phyloP scores from a whole-genome alignment of 2,888 invertebrate genomes.

The Glyphotaelius pellucidus region DNA sequence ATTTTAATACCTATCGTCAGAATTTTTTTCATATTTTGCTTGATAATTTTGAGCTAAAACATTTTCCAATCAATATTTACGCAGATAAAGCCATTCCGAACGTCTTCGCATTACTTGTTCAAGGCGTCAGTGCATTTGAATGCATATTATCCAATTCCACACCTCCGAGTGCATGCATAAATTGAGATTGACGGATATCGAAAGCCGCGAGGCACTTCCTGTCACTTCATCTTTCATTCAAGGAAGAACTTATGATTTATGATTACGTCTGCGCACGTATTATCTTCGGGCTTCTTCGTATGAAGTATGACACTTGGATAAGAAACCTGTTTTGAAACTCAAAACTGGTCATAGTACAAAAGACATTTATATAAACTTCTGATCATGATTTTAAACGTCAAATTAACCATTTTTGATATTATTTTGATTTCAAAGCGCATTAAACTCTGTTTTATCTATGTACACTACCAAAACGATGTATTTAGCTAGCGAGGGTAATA shows the following conservation, averaged over 20 bases:
- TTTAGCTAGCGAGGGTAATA: not conserved
- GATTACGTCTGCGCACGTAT: slow-evolving; percentile 30
- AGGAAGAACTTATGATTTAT: slow-evolving; percentile 6
- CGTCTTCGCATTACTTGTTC: not conserved
- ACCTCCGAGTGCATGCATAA: slow-evolving; percentile 3
- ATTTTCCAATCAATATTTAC: not conserved
- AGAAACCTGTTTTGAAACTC: not conserved
- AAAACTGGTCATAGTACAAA: not conserved
- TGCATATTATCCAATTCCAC: slow-evolving; percentile 7
- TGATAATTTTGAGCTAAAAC: not conserved
- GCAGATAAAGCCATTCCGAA: not conserved
- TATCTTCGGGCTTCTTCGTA: not conserved
- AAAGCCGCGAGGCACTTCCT: slow-evolving; percentile 26
- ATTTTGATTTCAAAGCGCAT: not conserved
- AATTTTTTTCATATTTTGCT: no score
- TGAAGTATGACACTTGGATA: not conserved
- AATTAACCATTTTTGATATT: not conserved
- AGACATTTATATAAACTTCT: not conserved
- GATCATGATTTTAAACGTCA: not conserved
- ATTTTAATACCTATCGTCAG: no score
- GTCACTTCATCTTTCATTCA: slow-evolving; percentile 26
- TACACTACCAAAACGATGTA: not conserved
- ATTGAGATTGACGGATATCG: slow-evolving; percentile 30
- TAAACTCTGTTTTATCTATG: not conserved
- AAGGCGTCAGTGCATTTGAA: not conserved